phyloP scores from a whole-genome alignment of 2,797 vertebrate genomes.

The Syngnathus rostellatus region DNA sequence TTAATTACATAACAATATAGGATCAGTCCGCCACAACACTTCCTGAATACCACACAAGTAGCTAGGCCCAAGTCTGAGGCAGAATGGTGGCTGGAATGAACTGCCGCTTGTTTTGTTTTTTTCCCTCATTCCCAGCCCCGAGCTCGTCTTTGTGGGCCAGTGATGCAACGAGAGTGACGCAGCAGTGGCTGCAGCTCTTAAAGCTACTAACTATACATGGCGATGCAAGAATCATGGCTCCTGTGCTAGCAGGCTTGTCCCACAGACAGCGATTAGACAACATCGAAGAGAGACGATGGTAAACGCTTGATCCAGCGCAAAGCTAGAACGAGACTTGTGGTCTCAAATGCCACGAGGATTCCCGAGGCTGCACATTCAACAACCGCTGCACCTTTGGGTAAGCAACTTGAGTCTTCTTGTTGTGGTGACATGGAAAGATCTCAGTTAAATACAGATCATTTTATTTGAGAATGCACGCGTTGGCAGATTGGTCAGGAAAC shows the following conservation, averaged over 20 bases:
- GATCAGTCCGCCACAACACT: slow-evolving; percentile 60
- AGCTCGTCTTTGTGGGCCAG: slow-evolving; percentile 59
- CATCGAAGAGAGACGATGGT: slow-evolving; percentile 38
- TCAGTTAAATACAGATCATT: background rate
- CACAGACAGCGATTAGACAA: slow-evolving; percentile 29
- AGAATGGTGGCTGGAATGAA: slow-evolving; percentile 40
- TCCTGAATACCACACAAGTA: slow-evolving; percentile 60
- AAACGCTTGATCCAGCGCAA: slow-evolving; percentile 36
- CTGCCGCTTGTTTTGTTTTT: slow-evolving; percentile 39
- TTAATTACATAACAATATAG: slow-evolving; percentile 68
- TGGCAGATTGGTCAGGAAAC: too few species aligned
- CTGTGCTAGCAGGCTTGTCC: slow-evolving; percentile 40
- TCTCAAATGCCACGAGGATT: slow-evolving; percentile 42
- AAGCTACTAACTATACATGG: slow-evolving; percentile 36
- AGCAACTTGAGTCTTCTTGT: slow-evolving; percentile 45
- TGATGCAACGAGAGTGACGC: slow-evolving; percentile 66
- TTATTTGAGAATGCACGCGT: background rate
- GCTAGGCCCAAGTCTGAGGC: slow-evolving; percentile 41
- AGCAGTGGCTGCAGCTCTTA: slow-evolving; percentile 57
- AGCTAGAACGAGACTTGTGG: slow-evolving; percentile 34
- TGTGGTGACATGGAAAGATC: slow-evolving; percentile 11
- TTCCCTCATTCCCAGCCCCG: slow-evolving; percentile 48
- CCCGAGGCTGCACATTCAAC: slow-evolving; percentile 38
- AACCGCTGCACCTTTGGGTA: slow-evolving; percentile 54
- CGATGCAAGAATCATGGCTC: slow-evolving; percentile 34